Base-by-base conservation (phyloP, 2,797 vertebrate genomes). In the Nasua narica region DNA sequence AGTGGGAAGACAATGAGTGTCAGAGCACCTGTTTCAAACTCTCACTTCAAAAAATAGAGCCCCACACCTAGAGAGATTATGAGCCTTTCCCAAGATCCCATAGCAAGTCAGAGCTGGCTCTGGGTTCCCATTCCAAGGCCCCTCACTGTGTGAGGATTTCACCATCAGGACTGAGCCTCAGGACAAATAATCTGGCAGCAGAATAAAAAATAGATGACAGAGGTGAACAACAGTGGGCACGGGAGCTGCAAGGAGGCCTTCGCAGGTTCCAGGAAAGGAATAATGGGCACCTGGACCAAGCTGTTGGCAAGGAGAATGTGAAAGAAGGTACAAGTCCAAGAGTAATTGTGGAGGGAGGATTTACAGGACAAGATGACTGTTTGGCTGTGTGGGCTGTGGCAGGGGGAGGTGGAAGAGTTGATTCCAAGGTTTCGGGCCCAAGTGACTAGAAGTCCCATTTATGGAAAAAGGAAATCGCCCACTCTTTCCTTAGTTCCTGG, bases 391-490 rank as follows among this genome's bases (percentile, higher is more conserved):
- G 94, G 94, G 88, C 72, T 96, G 94, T 13, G 70, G 97, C 52
- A 7, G 58, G 19, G 58, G 9, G 19, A 32, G 79, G 79, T 2
- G 13, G 87, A 72, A 93, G 70, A 62, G 70, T 0, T 10, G 78
- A 69, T 77, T 87, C 97, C 94, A 94, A 77, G 69, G 74, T 77
- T 79, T 83, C 46, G 46, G 87, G 78, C 78, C 83, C 54, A 60
- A 96, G 56, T 46, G 89, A 91, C 58, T 32, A 23, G 78, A 4
- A 84, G 23, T 65, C 40, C 92, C 88, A 95, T 95, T 97, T 95
- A 97, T 94, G 95, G 96, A 23, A 60, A 97, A 93, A 96, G 94
- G 89, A 97, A 94, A 32, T 78, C 14, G 2, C 84, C 88, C 70
- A 81, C 96, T 91, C 88, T 67, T 95, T 86, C 91, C 92, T 94